Percentiles rank a stretch among this genome's conserved stretches.
Evolutionary conservation across 1,140 invertebrate genomes (phyloP).

Genomic region (Temnothorax longispinosus): DNA sequence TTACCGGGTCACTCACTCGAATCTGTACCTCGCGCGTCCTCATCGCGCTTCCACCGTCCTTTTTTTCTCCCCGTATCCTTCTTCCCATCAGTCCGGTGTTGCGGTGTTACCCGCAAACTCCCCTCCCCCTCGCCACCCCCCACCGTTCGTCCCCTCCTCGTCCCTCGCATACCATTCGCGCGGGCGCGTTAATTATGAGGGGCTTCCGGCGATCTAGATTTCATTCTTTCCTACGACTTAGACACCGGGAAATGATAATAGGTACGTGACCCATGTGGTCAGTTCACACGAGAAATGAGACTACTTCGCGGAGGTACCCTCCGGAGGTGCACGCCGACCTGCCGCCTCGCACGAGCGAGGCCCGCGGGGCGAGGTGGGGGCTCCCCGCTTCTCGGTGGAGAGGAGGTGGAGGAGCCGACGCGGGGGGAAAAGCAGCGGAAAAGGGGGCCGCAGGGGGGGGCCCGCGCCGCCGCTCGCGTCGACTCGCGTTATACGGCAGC

Average conservation of each 20-base stretch:
- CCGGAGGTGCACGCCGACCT: constrained; percentile 40
- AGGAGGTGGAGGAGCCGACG: not conserved
- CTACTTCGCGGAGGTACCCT: constrained; percentile 65
- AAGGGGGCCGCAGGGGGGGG: not conserved
- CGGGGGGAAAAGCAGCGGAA: not conserved
- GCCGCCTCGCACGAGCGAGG: constrained; percentile 18
- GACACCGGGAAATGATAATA: constrained; percentile 85
- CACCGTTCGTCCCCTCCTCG: not conserved
- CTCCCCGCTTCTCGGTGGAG: not conserved
- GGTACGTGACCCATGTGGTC: constrained; percentile 86
- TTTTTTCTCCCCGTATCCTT: constrained; percentile 59
- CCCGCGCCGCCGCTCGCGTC: constrained; percentile 22
- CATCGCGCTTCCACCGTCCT: constrained; percentile 33
- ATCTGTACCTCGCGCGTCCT: constrained; percentile 62
- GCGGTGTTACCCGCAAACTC: constrained; percentile 4
- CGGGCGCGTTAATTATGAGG: constrained; percentile 85
- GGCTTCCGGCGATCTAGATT: constrained; percentile 86
- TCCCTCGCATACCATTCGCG: constrained; percentile 64
- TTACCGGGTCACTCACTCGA: constrained; percentile 70
- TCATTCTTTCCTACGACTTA: constrained; percentile 84
- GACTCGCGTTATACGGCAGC: constrained; percentile 69
- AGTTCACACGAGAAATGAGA: constrained; percentile 86
- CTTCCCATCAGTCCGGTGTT: constrained; percentile 57
- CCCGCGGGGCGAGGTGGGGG: constrained; percentile 42
- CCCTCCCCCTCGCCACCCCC: not conserved